phyloP scores from a whole-genome alignment of 1,140 invertebrate genomes.

The Leptoteleia sp. region DNA sequence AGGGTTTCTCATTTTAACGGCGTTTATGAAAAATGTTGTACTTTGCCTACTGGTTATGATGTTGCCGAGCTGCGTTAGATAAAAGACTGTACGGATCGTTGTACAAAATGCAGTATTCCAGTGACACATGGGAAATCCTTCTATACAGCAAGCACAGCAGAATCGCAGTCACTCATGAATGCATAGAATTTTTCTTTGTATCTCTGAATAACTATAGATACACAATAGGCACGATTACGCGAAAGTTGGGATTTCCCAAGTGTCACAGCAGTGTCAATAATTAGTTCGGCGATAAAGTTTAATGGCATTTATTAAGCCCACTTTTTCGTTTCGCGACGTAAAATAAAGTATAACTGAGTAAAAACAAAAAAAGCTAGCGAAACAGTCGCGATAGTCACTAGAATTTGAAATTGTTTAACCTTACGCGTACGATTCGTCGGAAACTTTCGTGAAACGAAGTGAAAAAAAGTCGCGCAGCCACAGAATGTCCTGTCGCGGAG shows the following conservation, averaged over 20 bases:
- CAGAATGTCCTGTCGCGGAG: too few species aligned
- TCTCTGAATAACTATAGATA: conserved; percentile 53
- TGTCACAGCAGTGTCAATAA: conserved; percentile 48
- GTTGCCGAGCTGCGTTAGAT: conserved; percentile 38
- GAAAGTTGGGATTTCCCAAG: conserved; percentile 52
- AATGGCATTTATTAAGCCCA: conserved; percentile 11
- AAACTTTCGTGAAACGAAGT: conserved; percentile 21
- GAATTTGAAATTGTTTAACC: conserved; percentile 7
- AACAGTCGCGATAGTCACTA: conserved; percentile 1
- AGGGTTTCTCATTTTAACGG: conserved; percentile 16
- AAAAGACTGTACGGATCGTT: conserved; percentile 59
- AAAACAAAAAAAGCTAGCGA: not conserved
- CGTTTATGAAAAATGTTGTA: conserved; percentile 38
- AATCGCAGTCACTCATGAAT: conserved; percentile 64
- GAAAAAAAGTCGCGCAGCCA: not conserved
- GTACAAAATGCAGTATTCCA: conserved; percentile 57
- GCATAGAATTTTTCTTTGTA: conserved; percentile 67
- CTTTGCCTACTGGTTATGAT: conserved; percentile 14
- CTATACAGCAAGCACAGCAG: conserved; percentile 40
- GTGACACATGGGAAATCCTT: conserved; percentile 66
- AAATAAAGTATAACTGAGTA: conserved; percentile 30
- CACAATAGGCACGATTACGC: conserved; percentile 43
- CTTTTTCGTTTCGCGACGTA: conserved; percentile 7
- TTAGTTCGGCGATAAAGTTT: conserved; percentile 33
- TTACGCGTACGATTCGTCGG: conserved; percentile 7